These are phyloP conservation scores for Acanthacorydalis orientalis DNA, from an alignment of 2,888 invertebrate genomes.

Conservation along the genomic window DNA sequence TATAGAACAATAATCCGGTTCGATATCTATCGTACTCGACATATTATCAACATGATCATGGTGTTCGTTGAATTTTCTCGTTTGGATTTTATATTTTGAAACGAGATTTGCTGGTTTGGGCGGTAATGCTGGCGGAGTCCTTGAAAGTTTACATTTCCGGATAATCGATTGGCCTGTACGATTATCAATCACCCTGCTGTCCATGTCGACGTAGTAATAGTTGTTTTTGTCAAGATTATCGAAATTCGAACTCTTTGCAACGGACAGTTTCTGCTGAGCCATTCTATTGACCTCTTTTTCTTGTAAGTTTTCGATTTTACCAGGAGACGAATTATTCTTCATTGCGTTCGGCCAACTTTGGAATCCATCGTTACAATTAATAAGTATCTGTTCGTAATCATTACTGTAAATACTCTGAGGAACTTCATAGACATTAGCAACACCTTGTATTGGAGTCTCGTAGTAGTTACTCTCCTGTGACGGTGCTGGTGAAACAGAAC, in stretches of 20 bases:
- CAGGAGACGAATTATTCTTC: neutral
- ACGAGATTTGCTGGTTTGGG: constrained; percentile 61
- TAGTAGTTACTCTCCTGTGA: constrained; percentile 19
- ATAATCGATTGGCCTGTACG: constrained; percentile 16
- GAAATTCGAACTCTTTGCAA: constrained; percentile 33
- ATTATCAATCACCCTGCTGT: constrained; percentile 24
- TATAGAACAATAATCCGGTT: constrained; percentile 63
- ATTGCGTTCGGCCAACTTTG: neutral
- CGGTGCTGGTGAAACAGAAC: neutral
- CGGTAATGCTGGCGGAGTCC: constrained; percentile 58
- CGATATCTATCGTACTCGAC: constrained; percentile 22
- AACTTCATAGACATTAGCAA: constrained; percentile 40
- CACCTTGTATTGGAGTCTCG: constrained; percentile 26
- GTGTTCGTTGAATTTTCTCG: constrained; percentile 17
- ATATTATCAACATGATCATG: constrained; percentile 14
- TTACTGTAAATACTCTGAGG: constrained; percentile 58
- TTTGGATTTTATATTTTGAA: constrained; percentile 44
- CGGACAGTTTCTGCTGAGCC: constrained; percentile 34
- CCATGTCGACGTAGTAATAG: constrained; percentile 48
- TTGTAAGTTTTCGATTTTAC: constrained; percentile 11
- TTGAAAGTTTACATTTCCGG: constrained; percentile 33
- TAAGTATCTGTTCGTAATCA: constrained; percentile 54
- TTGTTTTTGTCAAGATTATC: constrained; percentile 30
- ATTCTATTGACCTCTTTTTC: constrained; percentile 20
- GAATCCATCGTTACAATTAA: constrained; percentile 26